Evolutionary conservation across 2,797 vertebrate genomes (phyloP).

Genomic region (Telmatherina bonti): DNA sequence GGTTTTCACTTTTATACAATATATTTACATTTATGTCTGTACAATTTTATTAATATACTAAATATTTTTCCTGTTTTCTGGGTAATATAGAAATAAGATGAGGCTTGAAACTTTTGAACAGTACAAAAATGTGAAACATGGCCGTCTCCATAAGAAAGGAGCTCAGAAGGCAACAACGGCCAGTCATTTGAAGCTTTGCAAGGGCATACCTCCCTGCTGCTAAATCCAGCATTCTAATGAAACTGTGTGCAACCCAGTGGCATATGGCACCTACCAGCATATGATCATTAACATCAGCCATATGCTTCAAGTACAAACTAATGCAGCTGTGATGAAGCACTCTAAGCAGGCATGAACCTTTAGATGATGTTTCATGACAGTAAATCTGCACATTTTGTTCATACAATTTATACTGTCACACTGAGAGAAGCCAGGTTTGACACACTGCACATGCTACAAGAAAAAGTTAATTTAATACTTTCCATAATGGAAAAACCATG

Average conservation of each 20-base stretch:
- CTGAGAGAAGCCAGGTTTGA: not conserved
- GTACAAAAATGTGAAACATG: not conserved
- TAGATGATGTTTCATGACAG: not conserved
- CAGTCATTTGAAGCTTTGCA: not conserved
- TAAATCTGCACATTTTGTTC: not conserved
- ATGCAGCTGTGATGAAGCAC: not conserved
- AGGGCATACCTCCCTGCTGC: not conserved
- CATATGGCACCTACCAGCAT: not conserved
- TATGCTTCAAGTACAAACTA: not conserved
- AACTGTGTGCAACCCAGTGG: not conserved
- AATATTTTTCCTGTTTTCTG: not conserved
- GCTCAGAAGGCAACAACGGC: slow-evolving; percentile 6
- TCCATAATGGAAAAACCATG: not conserved
- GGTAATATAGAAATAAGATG: not conserved
- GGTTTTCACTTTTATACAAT: too few relatives aligned
- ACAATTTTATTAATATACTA: too few relatives aligned
- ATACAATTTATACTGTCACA: slow-evolving; percentile 2
- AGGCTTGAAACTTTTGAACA: not conserved
- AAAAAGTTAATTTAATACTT: not conserved
- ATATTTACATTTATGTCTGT: too few relatives aligned
- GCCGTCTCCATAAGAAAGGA: not conserved
- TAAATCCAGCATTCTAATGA: not conserved
- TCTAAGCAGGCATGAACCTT: not conserved
- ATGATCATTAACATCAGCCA: slow-evolving; percentile 1
- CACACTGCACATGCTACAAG: not conserved